Evolutionary conservation across 2,888 invertebrate genomes (phyloP).

Genomic region (Cyrtodaria siliqua): DNA sequence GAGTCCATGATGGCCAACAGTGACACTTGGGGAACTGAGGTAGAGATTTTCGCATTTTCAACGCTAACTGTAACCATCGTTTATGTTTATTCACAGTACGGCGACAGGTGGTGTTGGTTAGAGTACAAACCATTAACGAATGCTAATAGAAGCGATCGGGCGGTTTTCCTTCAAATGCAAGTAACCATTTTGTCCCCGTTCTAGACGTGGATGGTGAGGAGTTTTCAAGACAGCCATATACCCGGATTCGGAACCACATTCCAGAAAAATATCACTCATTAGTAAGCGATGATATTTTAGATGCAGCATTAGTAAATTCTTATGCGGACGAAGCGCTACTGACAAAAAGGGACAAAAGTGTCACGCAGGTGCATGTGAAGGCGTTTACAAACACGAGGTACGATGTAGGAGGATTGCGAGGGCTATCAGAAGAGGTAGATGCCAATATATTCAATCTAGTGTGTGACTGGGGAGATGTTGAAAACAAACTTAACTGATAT

Average conservation of each 20-base stretch:
- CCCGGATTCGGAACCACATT: constrained; percentile 16
- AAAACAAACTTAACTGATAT: constrained; percentile 17
- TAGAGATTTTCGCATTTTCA: constrained; percentile 24
- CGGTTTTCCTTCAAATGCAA: constrained; percentile 10
- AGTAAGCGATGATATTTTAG: constrained; percentile 14
- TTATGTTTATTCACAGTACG: constrained; percentile 22
- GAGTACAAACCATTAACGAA: constrained; percentile 8
- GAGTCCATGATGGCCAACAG: constrained; percentile 10
- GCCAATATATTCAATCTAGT: constrained; percentile 30
- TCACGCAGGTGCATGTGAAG: constrained; percentile 10
- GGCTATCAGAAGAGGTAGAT: constrained; percentile 14
- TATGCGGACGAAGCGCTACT: constrained; percentile 18
- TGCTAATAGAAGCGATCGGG: constrained; percentile 1
- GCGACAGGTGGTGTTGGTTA: constrained; percentile 8
- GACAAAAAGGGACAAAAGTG: constrained; percentile 19
- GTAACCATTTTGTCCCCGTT: constrained; percentile 26
- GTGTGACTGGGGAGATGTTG: constrained; percentile 26
- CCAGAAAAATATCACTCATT: constrained; percentile 13
- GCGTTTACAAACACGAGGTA: constrained; percentile 20
- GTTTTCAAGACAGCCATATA: constrained; percentile 20
- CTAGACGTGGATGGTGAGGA: constrained; percentile 23
- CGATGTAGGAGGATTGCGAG: constrained; percentile 21
- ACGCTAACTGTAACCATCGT: constrained; percentile 19
- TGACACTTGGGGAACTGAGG: constrained; percentile 23
- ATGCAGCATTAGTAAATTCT: constrained; percentile 14